Evolutionary conservation across 2,113 vertebrate species (phyloP).

Genomic region (Embiotoca jacksoni): DNA sequence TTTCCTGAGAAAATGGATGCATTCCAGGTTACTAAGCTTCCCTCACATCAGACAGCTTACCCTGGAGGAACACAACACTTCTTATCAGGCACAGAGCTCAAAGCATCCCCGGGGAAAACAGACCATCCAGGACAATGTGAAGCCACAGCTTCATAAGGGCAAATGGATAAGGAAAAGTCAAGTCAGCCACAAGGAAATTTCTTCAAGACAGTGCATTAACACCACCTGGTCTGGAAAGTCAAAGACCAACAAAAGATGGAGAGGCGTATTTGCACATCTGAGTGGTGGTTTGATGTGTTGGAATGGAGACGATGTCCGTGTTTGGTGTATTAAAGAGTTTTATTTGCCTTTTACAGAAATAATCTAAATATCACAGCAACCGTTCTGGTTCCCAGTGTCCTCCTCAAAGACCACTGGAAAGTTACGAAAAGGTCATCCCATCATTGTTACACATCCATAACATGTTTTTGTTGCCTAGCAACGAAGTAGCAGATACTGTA

Average conservation of each 20-base stretch:
- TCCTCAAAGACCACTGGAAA: constrained; percentile 31
- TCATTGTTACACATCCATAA: constrained; percentile 9
- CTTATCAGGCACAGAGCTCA: constrained; percentile 71
- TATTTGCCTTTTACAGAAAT: background rate
- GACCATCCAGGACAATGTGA: constrained; percentile 49
- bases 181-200: constrained; percentile 34
- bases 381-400: background rate
- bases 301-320: constrained; percentile 1
- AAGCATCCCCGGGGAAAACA: constrained; percentile 68
- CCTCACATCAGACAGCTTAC: constrained; percentile 68
- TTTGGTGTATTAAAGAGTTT: background rate
- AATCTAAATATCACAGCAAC: constrained; percentile 27
- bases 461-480: constrained; percentile 47
- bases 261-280: constrained; percentile 38
- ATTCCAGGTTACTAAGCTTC: constrained; percentile 59
- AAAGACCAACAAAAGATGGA: constrained; percentile 16
- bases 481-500: constrained; percentile 19
- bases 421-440: constrained; percentile 26
- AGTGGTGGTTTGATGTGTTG: constrained; percentile 20
- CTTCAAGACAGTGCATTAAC: constrained; percentile 13
- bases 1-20: constrained; percentile 56
- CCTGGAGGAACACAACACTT: constrained; percentile 62
- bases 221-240: constrained; percentile 19
- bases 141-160: constrained; percentile 64
- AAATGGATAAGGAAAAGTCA: constrained; percentile 61